phyloP scores from a whole-genome alignment of 2,113 vertebrate genomes.

The Ahaetulla prasina region DNA sequence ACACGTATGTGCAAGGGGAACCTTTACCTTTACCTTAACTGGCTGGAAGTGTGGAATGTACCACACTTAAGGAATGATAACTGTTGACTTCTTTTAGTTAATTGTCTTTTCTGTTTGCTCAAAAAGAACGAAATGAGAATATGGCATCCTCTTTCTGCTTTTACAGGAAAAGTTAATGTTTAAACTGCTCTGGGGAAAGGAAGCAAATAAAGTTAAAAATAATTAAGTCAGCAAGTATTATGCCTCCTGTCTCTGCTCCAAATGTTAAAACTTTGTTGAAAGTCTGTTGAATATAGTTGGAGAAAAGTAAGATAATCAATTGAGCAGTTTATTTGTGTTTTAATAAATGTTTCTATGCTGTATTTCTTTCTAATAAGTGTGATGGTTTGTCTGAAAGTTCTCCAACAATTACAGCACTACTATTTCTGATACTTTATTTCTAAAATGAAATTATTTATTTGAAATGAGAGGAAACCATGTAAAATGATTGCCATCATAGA shows the following conservation, averaged over 20 bases:
- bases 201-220: background rate
- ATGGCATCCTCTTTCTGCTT: background rate
- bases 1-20: too few species aligned
- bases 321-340: background rate
- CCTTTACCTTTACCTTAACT: too few species aligned
- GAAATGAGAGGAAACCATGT: rapidly evolving
- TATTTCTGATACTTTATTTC: conserved; percentile 2
- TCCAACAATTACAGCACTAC: background rate
- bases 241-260: background rate
- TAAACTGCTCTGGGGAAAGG: background rate
- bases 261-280: background rate
- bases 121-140: background rate
- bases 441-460: background rate
- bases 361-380: background rate
- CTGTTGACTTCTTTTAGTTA: background rate
- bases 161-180: background rate
- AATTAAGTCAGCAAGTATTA: background rate
- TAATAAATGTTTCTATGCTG: background rate
- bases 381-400: background rate
- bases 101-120: too few species aligned
- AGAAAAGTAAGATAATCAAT: rapidly evolving
- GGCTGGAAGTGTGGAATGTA: background rate
- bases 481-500: conserved; percentile 7
- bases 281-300: background rate
- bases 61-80: background rate